These are phyloP conservation scores for Brachyopa scutellaris DNA, from an alignment of 2,888 invertebrate genomes.

Conservation along the genomic window DNA sequence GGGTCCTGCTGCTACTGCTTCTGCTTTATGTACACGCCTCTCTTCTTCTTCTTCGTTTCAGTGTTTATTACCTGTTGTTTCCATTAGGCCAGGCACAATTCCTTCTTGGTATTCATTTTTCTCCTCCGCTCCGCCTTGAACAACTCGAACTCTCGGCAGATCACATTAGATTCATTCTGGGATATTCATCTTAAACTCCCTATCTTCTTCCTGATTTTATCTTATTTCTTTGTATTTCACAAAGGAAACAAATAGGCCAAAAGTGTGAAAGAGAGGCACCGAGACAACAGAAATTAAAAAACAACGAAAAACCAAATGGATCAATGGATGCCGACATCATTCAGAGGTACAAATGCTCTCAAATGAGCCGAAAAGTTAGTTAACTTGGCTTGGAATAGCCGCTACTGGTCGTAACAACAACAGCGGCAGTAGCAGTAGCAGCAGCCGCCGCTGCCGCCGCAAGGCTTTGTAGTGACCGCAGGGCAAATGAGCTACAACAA, in stretches of 20 bases:
- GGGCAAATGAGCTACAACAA: slow-evolving; percentile 59
- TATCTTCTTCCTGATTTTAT: slow-evolving; percentile 59
- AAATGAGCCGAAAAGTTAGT: slow-evolving; percentile 74
- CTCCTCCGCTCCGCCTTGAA: not conserved
- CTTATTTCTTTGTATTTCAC: slow-evolving; percentile 20
- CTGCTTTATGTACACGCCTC: slow-evolving; percentile 2
- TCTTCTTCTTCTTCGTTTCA: slow-evolving; percentile 19
- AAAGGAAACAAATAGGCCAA: slow-evolving; percentile 42
- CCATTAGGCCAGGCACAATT: slow-evolving; percentile 39
- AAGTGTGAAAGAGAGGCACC: slow-evolving; percentile 47
- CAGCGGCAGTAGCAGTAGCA: slow-evolving; percentile 39
- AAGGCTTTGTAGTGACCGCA: slow-evolving; percentile 73
- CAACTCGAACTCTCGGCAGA: not conserved
- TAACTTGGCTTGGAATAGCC: slow-evolving; percentile 69
- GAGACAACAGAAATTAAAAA: slow-evolving; percentile 28
- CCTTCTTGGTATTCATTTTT: slow-evolving; percentile 23
- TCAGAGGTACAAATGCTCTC: slow-evolving; percentile 73
- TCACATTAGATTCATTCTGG: slow-evolving; percentile 49
- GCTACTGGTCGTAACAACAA: slow-evolving; percentile 66
- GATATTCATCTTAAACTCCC: slow-evolving; percentile 37
- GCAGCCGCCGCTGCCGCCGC: slow-evolving; percentile 40
- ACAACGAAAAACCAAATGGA: slow-evolving; percentile 48
- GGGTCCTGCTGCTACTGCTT: slow-evolving; percentile 26
- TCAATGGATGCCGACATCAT: slow-evolving; percentile 74
- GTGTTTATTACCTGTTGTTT: slow-evolving; percentile 54